Conservation (phyloP, 2,113 vertebrate genomes). For the Perca fluviatilis region DNA sequence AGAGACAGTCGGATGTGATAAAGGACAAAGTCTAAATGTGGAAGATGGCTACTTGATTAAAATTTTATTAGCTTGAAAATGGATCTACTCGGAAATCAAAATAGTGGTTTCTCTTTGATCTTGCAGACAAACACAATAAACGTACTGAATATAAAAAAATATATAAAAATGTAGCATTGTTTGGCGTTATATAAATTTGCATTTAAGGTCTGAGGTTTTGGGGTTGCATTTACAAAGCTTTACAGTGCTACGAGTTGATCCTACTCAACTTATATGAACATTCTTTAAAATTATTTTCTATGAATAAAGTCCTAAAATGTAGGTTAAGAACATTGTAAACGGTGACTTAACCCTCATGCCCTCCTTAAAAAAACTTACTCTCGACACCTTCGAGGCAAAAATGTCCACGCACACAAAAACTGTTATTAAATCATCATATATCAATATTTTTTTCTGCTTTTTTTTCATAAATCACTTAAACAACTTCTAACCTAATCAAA, state of each 20-base stretch:
- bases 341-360: too few species aligned
- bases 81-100: background rate
- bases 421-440: too few species aligned
- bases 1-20: constrained; percentile 21
- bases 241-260: background rate
- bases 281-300: background rate
- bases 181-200: background rate
- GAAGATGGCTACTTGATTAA: background rate
- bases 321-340: background rate
- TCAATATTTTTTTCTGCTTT: too few species aligned
- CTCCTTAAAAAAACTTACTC: too few species aligned
- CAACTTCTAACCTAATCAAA: too few species aligned
- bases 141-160: too few species aligned
- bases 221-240: background rate
- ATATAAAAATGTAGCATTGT: background rate
- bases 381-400: too few species aligned
- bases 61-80: background rate
- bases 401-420: too few species aligned
- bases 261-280: background rate
- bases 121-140: background rate
- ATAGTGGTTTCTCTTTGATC: background rate
- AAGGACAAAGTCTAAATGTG: background rate
- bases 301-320: background rate
- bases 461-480: too few species aligned
- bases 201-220: background rate